These are phyloP conservation scores for Phymatocera aterrima DNA, from an alignment of 2,888 invertebrate genomes.

Conservation along the genomic window DNA sequence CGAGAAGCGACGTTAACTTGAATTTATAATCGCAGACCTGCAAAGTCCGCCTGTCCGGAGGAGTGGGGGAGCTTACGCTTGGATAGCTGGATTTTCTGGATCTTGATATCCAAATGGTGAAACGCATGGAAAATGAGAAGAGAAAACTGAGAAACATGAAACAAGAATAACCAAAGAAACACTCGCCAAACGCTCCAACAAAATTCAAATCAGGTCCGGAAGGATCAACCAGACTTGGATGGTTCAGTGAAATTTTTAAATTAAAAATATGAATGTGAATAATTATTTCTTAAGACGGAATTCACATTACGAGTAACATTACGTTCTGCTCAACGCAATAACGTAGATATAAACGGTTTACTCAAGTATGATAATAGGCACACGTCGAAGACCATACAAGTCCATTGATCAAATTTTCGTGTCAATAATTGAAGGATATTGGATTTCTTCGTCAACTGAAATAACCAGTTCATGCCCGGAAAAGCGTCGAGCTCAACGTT, in stretches of 20 bases:
- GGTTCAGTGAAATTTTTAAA: not conserved
- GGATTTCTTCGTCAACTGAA: no score
- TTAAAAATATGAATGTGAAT: not conserved
- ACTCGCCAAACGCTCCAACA: conserved; percentile 46
- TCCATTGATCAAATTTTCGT: no score
- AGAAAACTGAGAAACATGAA: conserved; percentile 8
- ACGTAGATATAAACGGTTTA: not conserved
- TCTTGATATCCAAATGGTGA: not conserved
- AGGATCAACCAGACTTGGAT: not conserved
- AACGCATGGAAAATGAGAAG: conserved; percentile 22
- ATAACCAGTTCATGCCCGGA: no score
- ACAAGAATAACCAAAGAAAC: not conserved
- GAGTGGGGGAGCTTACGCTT: not conserved
- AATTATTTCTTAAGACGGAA: not conserved
- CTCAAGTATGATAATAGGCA: not conserved
- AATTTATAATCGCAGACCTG: conserved; percentile 35
- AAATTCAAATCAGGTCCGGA: conserved; percentile 8
- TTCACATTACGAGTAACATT: not conserved
- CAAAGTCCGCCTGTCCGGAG: not conserved
- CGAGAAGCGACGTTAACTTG: conserved; percentile 8
- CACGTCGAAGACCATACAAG: no score
- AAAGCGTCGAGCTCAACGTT: no score
- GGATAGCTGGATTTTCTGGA: not conserved
- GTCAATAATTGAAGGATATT: no score
- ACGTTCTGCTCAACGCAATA: not conserved